Evolutionary conservation across 2,797 vertebrate species (phyloP), one percentile per base, ranked within the genome.

Genomic region (Benthosema pterotum): DNA sequence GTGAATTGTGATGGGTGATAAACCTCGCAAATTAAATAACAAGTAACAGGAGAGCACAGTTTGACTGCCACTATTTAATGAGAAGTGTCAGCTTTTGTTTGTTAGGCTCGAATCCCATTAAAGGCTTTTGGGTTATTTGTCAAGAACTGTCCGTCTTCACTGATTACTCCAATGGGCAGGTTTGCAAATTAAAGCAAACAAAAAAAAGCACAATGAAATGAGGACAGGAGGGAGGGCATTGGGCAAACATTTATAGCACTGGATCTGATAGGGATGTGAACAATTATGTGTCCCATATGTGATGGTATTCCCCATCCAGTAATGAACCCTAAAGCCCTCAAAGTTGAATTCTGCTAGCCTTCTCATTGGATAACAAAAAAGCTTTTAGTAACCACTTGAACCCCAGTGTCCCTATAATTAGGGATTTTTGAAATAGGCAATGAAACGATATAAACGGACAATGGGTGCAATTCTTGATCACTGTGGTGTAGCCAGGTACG

Each of bases 21-120:
- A 86, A 83, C 74, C 67, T 71, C 80, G 88, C 87, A 60, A 87
- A 86, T 87, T 79, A 72, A 87, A 88, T 79, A 78, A 80, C 69
- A 69, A 74, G 73, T 76, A 82, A 74, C 82, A 78, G 76, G 64
- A 76, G 78, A 80, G 79, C 83, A 73, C 78, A 68, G 80, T 84
- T 79, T 83, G 87, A 86, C 78, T 82, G 79, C 77, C 62, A 75
- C 72, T 78, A 83, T 86, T 84, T 89, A 89, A 93, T 87, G 87
- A 88, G 76, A 87, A 85, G 83, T 88, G 89, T 88, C 87, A 87
- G 87, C 86, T 79, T n/a, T 91, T 90, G 89, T 91, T 90, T 91
- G 87, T 79, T 69, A 74, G 79, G 74, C 71, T 85, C 62, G 86
- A 90, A 91, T 92, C 91, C 87, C 66, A 88, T 93, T 91, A 91